Evolutionary conservation across 1,140 invertebrate genomes (phyloP).

Genomic region (Scaptomyza pallida): DNA sequence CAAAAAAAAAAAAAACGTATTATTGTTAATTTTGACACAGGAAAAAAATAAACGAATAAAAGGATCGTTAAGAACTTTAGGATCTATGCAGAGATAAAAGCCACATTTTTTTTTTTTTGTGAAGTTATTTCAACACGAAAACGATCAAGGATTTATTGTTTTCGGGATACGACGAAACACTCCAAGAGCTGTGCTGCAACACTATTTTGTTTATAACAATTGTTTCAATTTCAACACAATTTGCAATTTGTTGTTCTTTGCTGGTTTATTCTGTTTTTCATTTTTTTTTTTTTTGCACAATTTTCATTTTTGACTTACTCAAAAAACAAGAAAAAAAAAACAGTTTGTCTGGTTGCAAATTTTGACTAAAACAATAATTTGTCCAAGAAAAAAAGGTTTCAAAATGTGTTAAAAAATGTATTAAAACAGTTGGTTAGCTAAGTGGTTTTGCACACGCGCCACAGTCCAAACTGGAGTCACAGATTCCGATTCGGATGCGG

Average conservation of each 20-base stretch:
- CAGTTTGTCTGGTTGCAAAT: constrained; percentile 13
- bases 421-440: constrained; percentile 5
- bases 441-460: constrained; percentile 43
- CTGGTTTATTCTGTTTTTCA: too few relatives aligned
- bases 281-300: constrained; percentile 3
- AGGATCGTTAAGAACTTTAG: too few relatives aligned
- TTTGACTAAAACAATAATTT: constrained; percentile 4
- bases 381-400: not conserved
- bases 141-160: not conserved
- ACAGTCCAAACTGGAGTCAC: constrained; percentile 5
- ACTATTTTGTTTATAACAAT: not conserved
- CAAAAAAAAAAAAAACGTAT: too few relatives aligned
- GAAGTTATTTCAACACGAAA: too few relatives aligned
- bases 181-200: constrained; percentile 28
- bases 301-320: constrained; percentile 26
- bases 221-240: constrained; percentile 18
- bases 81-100: too few relatives aligned
- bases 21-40: too few relatives aligned
- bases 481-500: constrained; percentile 10
- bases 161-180: constrained; percentile 1
- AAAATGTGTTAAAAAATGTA: constrained; percentile 2
- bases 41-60: too few relatives aligned
- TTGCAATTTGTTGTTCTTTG: constrained; percentile 3
- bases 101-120: too few relatives aligned
- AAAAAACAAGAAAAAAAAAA: constrained; percentile 40